Evolutionary conservation across 2,797 vertebrate species (phyloP), one percentile per base, ranked within the genome.

Genomic region (Delichon dasypus): DNA sequence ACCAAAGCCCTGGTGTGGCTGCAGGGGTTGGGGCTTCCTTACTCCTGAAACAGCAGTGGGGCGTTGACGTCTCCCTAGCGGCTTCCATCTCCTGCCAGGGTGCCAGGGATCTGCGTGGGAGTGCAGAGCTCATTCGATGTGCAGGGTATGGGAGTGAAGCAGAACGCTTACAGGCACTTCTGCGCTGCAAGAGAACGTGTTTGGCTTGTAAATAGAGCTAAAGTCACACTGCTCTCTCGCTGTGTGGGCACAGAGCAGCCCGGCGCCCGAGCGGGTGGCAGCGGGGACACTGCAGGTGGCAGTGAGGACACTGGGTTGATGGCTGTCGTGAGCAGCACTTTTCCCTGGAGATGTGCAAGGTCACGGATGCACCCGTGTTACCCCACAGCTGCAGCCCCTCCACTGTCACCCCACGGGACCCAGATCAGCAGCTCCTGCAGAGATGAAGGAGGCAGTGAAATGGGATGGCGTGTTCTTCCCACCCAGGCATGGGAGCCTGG

Each of bases 271-370:
- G 45, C 7, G 1, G 25, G 61, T n/a, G 23, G 45, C 65, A 9
- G 48, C 0, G 2, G 76, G 66, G 62, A 18, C n/a, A 1, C 86
- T 38, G 83, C 61, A 6, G 13, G 62, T 7, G 58, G 15, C 51
- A 67, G 55, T 45, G 42, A 7, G 89, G 82, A 17, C 55, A 14
- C 34, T 34, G 51, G 10, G 36, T 3, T 48, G 55, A 3, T 54
- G 45, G 27, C 67, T 73, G 66, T 66, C 0, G 0, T 4, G 45
- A 75, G 67, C 64, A 54, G 64, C 4, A 0, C 62, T 47, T 70
- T 77, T 1, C 42, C 47, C 7, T 1, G 0, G 53, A 45, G 18
- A 26, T 0, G 0, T 23, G 38, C 16, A 20, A 25, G 7, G 42
- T 40, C n/a, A 7, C 16, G 34, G 45, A 48, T 4, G 5, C 32